Evolutionary conservation across 2,888 invertebrate genomes (phyloP).

Genomic region (Cheiracanthium punctorium): DNA sequence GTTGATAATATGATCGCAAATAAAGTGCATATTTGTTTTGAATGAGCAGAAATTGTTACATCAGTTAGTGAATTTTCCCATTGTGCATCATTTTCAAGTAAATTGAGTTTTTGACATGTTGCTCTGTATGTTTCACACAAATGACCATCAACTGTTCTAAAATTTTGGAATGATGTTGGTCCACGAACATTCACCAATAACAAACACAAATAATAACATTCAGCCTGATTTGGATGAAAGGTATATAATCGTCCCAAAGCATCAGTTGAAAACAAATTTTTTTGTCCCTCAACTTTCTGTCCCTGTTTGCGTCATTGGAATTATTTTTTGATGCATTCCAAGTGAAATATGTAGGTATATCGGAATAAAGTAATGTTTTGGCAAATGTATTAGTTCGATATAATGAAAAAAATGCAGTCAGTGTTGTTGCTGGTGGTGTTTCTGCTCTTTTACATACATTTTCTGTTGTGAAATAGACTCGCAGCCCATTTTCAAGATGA

Average conservation of each 20-base stretch:
- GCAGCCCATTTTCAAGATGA: constrained; percentile 74
- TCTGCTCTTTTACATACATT: neutral
- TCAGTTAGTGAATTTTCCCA: constrained; percentile 58
- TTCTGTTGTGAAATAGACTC: constrained; percentile 74
- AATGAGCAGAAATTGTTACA: neutral
- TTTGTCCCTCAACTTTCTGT: neutral
- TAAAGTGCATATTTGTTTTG: neutral
- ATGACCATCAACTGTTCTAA: neutral
- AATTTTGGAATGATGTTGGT: neutral
- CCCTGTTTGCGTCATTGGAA: neutral
- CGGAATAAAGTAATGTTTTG: constrained; percentile 71
- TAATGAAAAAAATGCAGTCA: neutral
- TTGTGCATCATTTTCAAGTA: constrained; percentile 73
- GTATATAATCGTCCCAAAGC: neutral
- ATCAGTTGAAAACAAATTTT: neutral
- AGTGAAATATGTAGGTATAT: constrained; percentile 72
- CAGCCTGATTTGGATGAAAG: neutral
- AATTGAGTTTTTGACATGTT: constrained; percentile 44
- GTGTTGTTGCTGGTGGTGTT: neutral
- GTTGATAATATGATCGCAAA: neutral
- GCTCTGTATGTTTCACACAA: constrained; percentile 55
- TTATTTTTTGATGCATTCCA: neutral
- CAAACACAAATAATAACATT: neutral
- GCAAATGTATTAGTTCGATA: constrained; percentile 63
- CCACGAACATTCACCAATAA: neutral